A percentile compares a stretch with the other conserved stretches of the same genome.
phyloP scores from a whole-genome alignment of 2,797 vertebrate genomes.

The Vespertilio murinus region DNA sequence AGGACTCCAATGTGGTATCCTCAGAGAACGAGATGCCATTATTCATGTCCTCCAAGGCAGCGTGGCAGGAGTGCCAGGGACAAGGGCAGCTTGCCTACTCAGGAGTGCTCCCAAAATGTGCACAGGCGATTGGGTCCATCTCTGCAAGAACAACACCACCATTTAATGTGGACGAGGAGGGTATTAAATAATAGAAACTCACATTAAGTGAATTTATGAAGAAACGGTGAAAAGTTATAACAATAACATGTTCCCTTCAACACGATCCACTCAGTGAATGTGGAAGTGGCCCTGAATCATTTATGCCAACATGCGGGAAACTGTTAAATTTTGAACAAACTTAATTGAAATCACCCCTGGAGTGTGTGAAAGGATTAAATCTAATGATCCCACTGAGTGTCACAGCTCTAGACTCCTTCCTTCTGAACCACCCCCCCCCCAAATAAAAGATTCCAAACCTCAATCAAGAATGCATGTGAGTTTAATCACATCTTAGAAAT shows the following conservation, averaged over 20 bases:
- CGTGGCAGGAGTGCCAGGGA: neutral
- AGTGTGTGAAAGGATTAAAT: slow-evolving; percentile 84
- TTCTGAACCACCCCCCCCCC: slow-evolving; percentile 68
- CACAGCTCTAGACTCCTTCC: slow-evolving; percentile 46
- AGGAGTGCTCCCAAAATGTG: slow-evolving; percentile 60
- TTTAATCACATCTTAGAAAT: slow-evolving; percentile 81
- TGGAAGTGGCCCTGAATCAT: slow-evolving; percentile 85
- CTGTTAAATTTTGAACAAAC: slow-evolving; percentile 87
- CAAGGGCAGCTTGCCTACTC: slow-evolving; percentile 61
- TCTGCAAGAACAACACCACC: slow-evolving; percentile 47
- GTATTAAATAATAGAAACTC: slow-evolving; percentile 79
- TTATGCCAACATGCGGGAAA: slow-evolving; percentile 86
- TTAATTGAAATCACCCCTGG: slow-evolving; percentile 89
- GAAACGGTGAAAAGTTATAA: slow-evolving; percentile 82
- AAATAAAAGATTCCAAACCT: slow-evolving; percentile 78
- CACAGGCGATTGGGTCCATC: slow-evolving; percentile 59
- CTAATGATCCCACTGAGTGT: slow-evolving; percentile 81
- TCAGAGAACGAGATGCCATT: slow-evolving; percentile 41
- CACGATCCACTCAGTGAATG: slow-evolving; percentile 77
- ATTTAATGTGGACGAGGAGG: slow-evolving; percentile 57
- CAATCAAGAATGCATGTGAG: slow-evolving; percentile 74
- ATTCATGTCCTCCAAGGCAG: slow-evolving; percentile 44
- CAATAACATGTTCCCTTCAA: slow-evolving; percentile 77
- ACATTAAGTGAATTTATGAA: slow-evolving; percentile 80
- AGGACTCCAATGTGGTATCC: fast-evolving